Evolutionary conservation across 2,888 invertebrate species (phyloP).

Genomic region (Drosophila demipolita): DNA sequence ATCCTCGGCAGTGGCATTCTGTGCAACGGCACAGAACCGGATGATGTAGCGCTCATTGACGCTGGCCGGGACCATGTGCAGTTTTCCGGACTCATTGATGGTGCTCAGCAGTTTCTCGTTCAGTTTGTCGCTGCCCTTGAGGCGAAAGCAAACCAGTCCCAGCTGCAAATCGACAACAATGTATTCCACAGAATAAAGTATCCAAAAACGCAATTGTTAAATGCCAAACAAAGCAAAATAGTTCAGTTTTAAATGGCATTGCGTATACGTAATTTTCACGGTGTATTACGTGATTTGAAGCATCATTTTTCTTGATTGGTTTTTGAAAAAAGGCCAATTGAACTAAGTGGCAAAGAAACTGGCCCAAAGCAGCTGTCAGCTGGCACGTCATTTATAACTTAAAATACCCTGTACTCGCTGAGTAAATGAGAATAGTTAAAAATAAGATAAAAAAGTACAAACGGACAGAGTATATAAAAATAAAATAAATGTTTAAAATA

Average conservation of each 20-base stretch:
- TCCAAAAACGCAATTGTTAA: constrained; percentile 17
- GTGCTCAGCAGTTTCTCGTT: constrained; percentile 96
- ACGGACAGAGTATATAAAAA: not conserved
- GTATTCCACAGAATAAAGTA: not conserved
- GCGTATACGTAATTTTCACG: constrained; percentile 52
- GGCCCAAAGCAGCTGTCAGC: constrained; percentile 51
- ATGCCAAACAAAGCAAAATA: constrained; percentile 11
- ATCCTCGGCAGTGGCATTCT: constrained; percentile 93
- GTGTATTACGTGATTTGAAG: constrained; percentile 41
- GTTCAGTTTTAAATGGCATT: constrained; percentile 22
- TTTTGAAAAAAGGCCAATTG: constrained; percentile 30
- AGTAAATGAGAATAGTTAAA: not conserved
- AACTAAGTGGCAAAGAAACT: constrained; percentile 34
- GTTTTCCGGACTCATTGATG: constrained; percentile 97
- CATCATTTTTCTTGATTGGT: not conserved
- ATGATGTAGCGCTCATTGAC: constrained; percentile 96
- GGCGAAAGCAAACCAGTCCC: constrained; percentile 96
- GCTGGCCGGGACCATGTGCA: constrained; percentile 98
- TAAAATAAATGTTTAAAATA: not conserved
- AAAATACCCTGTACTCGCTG: constrained; percentile 18
- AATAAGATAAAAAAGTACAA: not conserved
- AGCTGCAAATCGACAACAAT: constrained; percentile 86
- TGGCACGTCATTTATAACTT: constrained; percentile 26
- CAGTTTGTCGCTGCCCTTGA: constrained; percentile 91
- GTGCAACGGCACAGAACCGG: constrained; percentile 96